Evolutionary conservation across 2,797 vertebrate species (phyloP), one percentile per base, ranked within the genome.

Genomic region (Notoglanidium macrostoma): DNA sequence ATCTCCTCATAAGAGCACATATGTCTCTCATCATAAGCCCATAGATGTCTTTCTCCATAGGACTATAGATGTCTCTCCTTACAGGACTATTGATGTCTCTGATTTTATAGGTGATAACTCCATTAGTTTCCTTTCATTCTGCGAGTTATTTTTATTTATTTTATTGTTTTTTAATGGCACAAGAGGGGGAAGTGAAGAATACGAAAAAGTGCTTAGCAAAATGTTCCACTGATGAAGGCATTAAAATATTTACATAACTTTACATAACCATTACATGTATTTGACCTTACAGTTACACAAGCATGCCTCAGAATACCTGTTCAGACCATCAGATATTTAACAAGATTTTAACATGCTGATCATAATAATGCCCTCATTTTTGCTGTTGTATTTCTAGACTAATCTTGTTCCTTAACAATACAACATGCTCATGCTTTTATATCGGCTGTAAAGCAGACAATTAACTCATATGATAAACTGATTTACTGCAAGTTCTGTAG

Each of bases 401-500:
- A 32, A 77, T 19, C 19, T 12, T 29, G 14, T 54, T 23, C 29
- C 10, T 79, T 73, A 77, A 84, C 65, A 88, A 23, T 44, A 59
- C 12, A 81, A 70, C 46, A 32, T 83, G 84, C 55, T 21, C 73
- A 85, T 55, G 65, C 72, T 70, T 87, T 80, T 87, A 32, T n/a
- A 74, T 87, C 74, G 79, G 57, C 32, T 80, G 46, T 70, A 73
- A 86, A 51, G 54, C 32, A 32, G 44, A 63, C 76, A 76, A 88
- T 76, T 49, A 74, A 79, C 29, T 32, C 5, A 32, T 40, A 35
- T 49, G 44, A 40, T 35, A 35, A 61, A 86, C n/a, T 55, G 67
- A 87, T 68, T 61, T 82, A 11, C 68, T 63, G 14, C 2, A 68
- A 17, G 49, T 35, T 19, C 32, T 68, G 8, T 44, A 46, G 17